phyloP scores from a whole-genome alignment of 1,140 invertebrate species.

The Arion vulgaris region DNA sequence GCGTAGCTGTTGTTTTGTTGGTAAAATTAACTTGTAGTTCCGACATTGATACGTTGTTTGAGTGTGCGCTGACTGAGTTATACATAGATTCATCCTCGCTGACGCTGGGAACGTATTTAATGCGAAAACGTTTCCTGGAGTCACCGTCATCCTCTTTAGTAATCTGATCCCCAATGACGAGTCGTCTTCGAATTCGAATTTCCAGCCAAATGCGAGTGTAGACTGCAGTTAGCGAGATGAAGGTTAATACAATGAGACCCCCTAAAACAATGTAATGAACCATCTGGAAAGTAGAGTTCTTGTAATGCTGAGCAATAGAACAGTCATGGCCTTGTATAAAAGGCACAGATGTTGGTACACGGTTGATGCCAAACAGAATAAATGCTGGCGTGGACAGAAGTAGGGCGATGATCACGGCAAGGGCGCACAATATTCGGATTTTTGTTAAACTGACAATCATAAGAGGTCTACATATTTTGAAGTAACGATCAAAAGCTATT shows the following conservation, averaged over 20 bases:
- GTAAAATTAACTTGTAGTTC: constrained; percentile 13
- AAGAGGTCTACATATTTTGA: constrained; percentile 59
- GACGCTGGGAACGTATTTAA: constrained; percentile 46
- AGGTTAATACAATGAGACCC: constrained; percentile 47
- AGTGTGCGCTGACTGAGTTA: constrained; percentile 8
- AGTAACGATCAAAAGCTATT: constrained; percentile 62
- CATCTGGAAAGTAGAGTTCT: constrained; percentile 46
- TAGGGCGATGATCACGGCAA: constrained; percentile 50
- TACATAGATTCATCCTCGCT: constrained; percentile 54
- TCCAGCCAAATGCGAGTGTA: constrained; percentile 60
- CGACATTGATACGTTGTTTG: constrained; percentile 20
- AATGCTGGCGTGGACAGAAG: constrained; percentile 44
- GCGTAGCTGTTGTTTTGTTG: constrained; percentile 5
- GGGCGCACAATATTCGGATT: constrained; percentile 51
- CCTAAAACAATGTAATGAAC: constrained; percentile 49
- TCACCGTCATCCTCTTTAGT: constrained; percentile 24
- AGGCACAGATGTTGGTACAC: constrained; percentile 29
- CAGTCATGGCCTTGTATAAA: constrained; percentile 52
- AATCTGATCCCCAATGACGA: constrained; percentile 54
- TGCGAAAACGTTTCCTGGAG: constrained; percentile 19
- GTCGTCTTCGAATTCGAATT: constrained; percentile 46
- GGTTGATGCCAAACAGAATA: constrained; percentile 52
- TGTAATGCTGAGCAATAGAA: constrained; percentile 52
- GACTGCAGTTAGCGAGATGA: constrained; percentile 47
- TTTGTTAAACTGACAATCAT: constrained; percentile 52